Conservation (phyloP, 53 echinoderm and acorn worm genomes). For the Mesocentrotus franciscanus region DNA sequence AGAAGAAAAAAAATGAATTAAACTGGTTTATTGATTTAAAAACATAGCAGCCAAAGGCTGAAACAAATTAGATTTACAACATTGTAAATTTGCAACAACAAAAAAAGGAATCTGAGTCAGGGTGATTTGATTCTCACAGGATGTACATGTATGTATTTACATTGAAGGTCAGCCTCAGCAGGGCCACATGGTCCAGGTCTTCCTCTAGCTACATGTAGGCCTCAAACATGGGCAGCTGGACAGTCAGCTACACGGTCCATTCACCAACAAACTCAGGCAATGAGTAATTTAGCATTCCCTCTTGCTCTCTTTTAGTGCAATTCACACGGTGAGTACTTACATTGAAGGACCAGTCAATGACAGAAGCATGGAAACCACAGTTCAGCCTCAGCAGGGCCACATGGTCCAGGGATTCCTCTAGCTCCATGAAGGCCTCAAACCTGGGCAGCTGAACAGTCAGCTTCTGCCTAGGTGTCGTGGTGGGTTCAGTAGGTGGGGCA, state of each 20-base stretch:
- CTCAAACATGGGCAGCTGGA: constrained; percentile 79
- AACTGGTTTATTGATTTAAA: too few relatives aligned
- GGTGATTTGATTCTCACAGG: too few relatives aligned
- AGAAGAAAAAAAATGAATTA: not conserved
- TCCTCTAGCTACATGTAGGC: constrained; percentile 82
- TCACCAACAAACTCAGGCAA: too few relatives aligned
- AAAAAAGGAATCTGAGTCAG: too few relatives aligned
- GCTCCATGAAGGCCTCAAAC: constrained; percentile 79
- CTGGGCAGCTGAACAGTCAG: constrained; percentile 84
- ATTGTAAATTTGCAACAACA: too few relatives aligned
- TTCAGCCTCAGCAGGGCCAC: constrained; percentile 84
- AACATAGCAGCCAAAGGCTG: too few relatives aligned
- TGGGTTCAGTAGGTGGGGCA: constrained; percentile 76
- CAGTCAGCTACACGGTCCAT: constrained; percentile 62
- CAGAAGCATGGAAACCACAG: constrained; percentile 76
- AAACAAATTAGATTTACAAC: too few relatives aligned
- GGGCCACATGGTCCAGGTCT: constrained; percentile 78
- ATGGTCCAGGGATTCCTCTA: constrained; percentile 86
- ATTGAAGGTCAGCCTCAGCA: constrained; percentile 73
- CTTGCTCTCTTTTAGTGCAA: not conserved
- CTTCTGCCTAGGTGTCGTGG: constrained; percentile 74
- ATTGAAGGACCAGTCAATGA: constrained; percentile 86
- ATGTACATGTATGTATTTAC: too few relatives aligned
- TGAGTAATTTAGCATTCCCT: too few relatives aligned
- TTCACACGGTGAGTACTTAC: constrained; percentile 60